phyloP scores from a whole-genome alignment of 2,113 vertebrate species.

The Brachyhypopomus occidentalis region DNA sequence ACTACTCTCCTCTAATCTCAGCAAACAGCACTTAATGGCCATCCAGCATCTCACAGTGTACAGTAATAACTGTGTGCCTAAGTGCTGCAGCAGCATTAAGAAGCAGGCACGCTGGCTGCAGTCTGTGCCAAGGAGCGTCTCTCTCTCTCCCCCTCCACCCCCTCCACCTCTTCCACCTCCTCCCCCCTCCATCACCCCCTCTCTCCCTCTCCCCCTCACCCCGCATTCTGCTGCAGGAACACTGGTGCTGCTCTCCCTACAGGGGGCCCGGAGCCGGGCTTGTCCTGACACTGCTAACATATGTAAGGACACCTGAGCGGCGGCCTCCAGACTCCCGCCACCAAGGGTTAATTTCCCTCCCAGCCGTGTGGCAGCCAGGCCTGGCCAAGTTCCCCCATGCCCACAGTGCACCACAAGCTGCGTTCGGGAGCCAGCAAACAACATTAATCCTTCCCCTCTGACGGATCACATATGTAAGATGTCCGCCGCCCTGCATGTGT shows the following conservation, averaged over 20 bases:
- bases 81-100: conserved; percentile 56
- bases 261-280: conserved; percentile 68
- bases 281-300: conserved; percentile 82
- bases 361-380: conserved; percentile 80
- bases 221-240: conserved; percentile 78
- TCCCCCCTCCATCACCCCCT: conserved; percentile 79
- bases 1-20: background rate
- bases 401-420: conserved; percentile 88
- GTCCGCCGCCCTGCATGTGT: conserved; percentile 82
- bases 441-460: conserved; percentile 91
- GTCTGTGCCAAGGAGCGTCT: conserved; percentile 79
- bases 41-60: conserved; percentile 61
- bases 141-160: conserved; percentile 63
- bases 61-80: conserved; percentile 66
- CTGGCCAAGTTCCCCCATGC: conserved; percentile 87
- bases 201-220: conserved; percentile 79
- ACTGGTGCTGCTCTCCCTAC: conserved; percentile 70
- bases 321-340: conserved; percentile 84
- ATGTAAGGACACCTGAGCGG: conserved; percentile 85
- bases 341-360: conserved; percentile 91
- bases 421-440: conserved; percentile 88
- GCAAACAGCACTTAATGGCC: background rate
- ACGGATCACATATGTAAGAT: conserved; percentile 92
- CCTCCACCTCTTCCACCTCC: conserved; percentile 75
- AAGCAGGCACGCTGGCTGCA: conserved; percentile 79